Percentiles rank a stretch among this genome's conserved stretches.
These are phyloP conservation scores for Theonella swinhoei DNA, from an alignment of 37 sponge, comb jelly and placozoan species.

Conservation along the genomic window DNA sequence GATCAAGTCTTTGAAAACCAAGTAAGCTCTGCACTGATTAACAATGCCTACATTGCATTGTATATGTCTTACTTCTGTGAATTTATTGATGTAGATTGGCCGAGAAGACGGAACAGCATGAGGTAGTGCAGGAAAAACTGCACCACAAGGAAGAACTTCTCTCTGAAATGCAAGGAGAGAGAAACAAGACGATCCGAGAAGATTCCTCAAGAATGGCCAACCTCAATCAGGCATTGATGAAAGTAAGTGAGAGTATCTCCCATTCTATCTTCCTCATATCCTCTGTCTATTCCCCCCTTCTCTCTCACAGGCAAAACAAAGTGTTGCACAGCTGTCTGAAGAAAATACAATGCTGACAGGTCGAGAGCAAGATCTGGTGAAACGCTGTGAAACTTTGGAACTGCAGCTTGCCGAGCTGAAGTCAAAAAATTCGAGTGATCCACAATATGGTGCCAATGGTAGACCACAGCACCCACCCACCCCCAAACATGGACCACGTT, in stretches of 20 bases:
- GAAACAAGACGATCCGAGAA: constrained; percentile 3
- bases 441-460: background rate
- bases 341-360: constrained; percentile 22
- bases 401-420: background rate
- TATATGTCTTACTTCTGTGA: background rate
- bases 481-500: background rate
- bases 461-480: background rate
- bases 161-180: constrained; percentile 10
- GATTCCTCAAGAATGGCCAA: constrained; percentile 43
- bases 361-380: constrained; percentile 24
- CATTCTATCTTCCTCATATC: background rate
- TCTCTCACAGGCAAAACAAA: constrained; percentile 32
- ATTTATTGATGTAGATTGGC: constrained; percentile 25
- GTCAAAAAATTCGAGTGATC: background rate
- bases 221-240: constrained; percentile 52
- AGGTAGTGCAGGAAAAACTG: constrained; percentile 4
- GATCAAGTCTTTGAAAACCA: constrained; percentile 46
- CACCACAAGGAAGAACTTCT: constrained; percentile 23
- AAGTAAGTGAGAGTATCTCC: background rate
- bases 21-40: constrained; percentile 1
- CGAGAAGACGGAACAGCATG: constrained; percentile 52
- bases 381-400: constrained; percentile 20
- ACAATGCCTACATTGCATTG: background rate
- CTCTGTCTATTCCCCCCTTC: background rate
- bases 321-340: constrained; percentile 31